phyloP scores from a whole-genome alignment of 2,888 invertebrate genomes.

The Diplolepis rosae region DNA sequence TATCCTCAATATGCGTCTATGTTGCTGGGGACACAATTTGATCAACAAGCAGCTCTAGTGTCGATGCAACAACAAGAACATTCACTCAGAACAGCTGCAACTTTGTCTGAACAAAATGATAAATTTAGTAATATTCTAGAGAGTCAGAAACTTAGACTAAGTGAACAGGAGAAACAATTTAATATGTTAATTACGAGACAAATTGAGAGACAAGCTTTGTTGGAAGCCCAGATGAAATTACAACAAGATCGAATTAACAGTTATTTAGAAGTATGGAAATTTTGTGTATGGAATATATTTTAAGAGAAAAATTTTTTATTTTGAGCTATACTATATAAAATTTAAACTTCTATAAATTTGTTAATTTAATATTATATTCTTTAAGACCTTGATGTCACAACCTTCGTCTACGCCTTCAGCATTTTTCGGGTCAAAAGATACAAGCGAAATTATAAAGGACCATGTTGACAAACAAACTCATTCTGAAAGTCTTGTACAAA shows the following conservation, averaged over 20 bases:
- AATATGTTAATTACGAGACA: conserved; percentile 62
- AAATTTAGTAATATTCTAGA: conserved; percentile 58
- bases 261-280: conserved; percentile 61
- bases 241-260: conserved; percentile 66
- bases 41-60: conserved; percentile 63
- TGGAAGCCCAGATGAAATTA: conserved; percentile 65
- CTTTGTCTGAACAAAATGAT: conserved; percentile 63
- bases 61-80: conserved; percentile 66
- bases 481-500: conserved; percentile 55
- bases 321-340: too few species aligned
- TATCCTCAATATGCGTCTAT: conserved; percentile 51
- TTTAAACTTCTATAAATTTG: background rate
- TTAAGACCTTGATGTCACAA: conserved; percentile 62
- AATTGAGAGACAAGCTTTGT: conserved; percentile 61
- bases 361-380: conserved; percentile 30
- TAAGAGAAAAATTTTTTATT: background rate
- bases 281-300: background rate
- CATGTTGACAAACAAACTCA: conserved; percentile 45
- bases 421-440: conserved; percentile 35
- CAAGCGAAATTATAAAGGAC: conserved; percentile 33
- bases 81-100: conserved; percentile 59
- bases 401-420: conserved; percentile 52
- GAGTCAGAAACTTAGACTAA: conserved; percentile 56
- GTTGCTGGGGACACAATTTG: conserved; percentile 59
- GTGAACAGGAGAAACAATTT: conserved; percentile 65